phyloP scores from a whole-genome alignment of 2,113 vertebrate genomes.

The Plecotus auritus region DNA sequence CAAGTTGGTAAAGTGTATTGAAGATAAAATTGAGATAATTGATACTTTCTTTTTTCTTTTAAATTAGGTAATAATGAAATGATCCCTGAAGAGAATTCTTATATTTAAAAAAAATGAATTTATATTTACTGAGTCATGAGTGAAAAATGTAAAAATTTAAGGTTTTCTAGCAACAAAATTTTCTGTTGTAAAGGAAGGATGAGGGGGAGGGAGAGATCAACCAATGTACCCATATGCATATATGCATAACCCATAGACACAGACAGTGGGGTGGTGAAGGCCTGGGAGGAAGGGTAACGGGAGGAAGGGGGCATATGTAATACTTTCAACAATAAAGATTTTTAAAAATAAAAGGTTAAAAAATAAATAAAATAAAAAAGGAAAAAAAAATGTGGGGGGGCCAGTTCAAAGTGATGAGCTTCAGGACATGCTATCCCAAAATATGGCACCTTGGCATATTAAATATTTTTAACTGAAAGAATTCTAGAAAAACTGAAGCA shows the following conservation, averaged over 20 bases:
- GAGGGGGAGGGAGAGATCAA: no score
- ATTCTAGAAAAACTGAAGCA: not conserved
- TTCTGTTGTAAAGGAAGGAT: no score
- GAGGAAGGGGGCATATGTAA: no score
- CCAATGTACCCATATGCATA: no score
- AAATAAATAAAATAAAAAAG: no score
- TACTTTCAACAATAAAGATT: no score
- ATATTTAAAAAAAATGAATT: not conserved
- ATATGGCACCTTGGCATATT: not conserved
- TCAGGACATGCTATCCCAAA: not conserved
- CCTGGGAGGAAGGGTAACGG: no score
- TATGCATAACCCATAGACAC: no score
- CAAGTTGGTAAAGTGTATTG: not conserved
- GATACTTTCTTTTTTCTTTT: not conserved
- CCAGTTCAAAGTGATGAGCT: not conserved
- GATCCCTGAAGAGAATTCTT: not conserved
- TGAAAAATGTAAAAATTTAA: not conserved
- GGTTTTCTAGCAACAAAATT: not conserved
- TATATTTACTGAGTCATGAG: not conserved
- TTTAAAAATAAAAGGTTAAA: no score
- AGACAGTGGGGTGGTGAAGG: no score
- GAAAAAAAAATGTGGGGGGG: no score
- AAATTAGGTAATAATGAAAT: not conserved
- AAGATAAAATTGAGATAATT: not conserved
- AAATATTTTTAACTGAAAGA: not conserved